Conservation (phyloP, 2,888 invertebrate species). For the Dichetophora obliterata region DNA sequence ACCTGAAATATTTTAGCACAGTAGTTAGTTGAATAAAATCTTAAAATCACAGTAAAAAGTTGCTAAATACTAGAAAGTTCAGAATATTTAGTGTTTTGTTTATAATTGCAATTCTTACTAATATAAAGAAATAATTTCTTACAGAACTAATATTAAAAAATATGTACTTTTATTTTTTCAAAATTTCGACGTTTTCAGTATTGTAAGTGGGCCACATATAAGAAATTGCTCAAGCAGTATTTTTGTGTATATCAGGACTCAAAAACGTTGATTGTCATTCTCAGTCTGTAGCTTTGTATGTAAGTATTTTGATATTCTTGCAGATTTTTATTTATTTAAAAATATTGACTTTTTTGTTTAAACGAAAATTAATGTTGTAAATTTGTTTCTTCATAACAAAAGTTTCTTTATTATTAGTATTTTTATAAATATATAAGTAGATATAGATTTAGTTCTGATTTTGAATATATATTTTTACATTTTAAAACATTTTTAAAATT, state of each 20-base stretch:
- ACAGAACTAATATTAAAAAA: too few species aligned
- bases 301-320: not conserved
- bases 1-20: not conserved
- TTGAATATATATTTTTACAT: constrained; percentile 1
- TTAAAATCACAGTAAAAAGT: constrained; percentile 17
- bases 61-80: not conserved
- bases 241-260: too few species aligned
- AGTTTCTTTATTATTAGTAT: constrained; percentile 3
- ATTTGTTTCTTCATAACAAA: constrained; percentile 22
- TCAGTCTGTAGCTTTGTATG: too few species aligned
- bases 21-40: constrained; percentile 15
- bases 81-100: too few species aligned
- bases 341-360: not conserved
- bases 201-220: too few species aligned
- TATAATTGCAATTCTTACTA: too few species aligned
- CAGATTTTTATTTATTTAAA: not conserved
- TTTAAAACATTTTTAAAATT: not conserved
- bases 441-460: not conserved
- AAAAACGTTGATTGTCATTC: too few species aligned
- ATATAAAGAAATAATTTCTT: too few species aligned
- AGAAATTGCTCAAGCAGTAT: too few species aligned
- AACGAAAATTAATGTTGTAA: constrained; percentile 2
- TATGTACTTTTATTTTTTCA: too few species aligned
- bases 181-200: too few species aligned
- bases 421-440: constrained; percentile 4